phyloP scores from a whole-genome alignment of 2,113 vertebrate species.

The Colius striatus region DNA sequence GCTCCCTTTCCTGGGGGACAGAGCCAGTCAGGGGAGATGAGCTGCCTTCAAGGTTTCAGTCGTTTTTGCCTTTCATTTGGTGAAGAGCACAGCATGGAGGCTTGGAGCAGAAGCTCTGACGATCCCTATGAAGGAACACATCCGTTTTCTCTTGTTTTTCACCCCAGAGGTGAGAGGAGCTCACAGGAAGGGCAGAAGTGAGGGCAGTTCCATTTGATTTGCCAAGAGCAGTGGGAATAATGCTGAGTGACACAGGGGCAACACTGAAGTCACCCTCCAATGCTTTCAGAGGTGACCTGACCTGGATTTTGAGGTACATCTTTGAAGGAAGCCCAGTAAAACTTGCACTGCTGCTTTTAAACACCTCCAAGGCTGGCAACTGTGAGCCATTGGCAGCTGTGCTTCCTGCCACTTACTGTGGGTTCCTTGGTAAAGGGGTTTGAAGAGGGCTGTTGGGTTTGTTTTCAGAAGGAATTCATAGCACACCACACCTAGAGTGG shows the following conservation, averaged over 20 bases:
- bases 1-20: background rate
- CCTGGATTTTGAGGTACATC: background rate
- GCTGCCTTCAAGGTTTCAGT: too few relatives aligned
- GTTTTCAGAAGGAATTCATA: background rate
- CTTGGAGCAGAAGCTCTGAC: background rate
- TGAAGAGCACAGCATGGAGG: background rate
- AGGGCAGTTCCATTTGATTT: background rate
- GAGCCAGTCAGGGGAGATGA: too few relatives aligned
- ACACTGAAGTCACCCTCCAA: background rate
- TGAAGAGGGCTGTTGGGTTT: background rate
- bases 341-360: background rate
- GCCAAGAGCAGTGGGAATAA: background rate
- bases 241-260: rapidly evolving
- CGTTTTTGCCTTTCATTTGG: background rate
- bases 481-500: background rate
- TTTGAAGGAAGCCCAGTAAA: background rate
- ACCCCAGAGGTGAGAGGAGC: background rate
- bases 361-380: background rate
- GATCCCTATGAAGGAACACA: background rate
- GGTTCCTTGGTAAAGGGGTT: background rate
- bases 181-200: background rate
- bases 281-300: background rate
- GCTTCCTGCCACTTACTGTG: rapidly evolving
- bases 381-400: background rate
- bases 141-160: background rate